phyloP scores from a whole-genome alignment of 1,140 invertebrate genomes.

The Coenobita brevimanus region DNA sequence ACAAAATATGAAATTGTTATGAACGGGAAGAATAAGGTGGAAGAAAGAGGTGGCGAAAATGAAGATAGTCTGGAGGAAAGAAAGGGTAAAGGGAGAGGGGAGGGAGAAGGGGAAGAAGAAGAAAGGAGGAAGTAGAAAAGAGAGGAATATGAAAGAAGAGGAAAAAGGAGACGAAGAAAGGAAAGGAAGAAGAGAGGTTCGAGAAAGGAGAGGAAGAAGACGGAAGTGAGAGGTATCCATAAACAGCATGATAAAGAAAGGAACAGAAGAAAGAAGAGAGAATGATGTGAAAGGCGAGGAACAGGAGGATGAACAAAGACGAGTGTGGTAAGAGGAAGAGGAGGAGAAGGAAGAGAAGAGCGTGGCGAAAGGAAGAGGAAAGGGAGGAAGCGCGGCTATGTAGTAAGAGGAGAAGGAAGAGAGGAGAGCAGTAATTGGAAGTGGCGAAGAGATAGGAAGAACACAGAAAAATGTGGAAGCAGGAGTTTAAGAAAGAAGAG shows the following conservation, averaged over 20 bases:
- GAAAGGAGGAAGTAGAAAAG: background rate
- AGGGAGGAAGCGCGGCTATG: background rate
- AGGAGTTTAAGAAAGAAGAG: no score
- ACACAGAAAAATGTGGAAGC: background rate
- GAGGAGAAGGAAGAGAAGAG: slow-evolving; percentile 14
- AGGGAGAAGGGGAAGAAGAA: background rate
- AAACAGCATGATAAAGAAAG: background rate
- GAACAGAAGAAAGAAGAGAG: background rate
- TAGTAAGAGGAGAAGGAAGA: background rate
- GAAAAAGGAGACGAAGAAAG: background rate
- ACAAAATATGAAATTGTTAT: background rate
- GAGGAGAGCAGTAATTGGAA: background rate
- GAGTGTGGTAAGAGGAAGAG: background rate
- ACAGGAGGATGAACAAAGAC: background rate
- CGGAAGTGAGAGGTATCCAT: background rate
- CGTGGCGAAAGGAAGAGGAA: slow-evolving; percentile 23
- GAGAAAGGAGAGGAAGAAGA: background rate
- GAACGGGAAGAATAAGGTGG: no score
- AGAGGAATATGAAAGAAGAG: background rate
- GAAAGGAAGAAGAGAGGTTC: background rate
- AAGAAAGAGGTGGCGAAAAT: no score
- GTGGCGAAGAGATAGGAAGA: background rate
- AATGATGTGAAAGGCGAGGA: background rate
- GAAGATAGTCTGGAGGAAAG: background rate
- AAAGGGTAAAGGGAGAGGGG: background rate